Percentiles rank a stretch among this genome's conserved stretches.
These are phyloP conservation scores for Hypolimnas misippus DNA, from an alignment of 2,888 invertebrate genomes.

Conservation along the genomic window DNA sequence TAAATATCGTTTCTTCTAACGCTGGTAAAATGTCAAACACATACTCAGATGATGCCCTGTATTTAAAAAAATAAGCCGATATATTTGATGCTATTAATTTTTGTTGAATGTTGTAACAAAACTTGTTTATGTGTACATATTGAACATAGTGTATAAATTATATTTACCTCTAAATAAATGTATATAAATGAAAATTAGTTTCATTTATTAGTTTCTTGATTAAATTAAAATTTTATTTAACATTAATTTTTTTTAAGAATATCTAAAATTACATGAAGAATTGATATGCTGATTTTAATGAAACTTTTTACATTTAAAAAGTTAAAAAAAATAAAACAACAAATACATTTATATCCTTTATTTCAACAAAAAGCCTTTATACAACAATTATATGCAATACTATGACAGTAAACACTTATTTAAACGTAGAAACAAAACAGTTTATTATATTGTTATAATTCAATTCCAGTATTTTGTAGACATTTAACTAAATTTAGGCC, in stretches of 20 bases:
- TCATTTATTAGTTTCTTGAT: background rate
- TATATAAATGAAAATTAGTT: background rate
- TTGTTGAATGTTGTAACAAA: too few species aligned
- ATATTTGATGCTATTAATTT: too few species aligned
- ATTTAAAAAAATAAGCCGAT: too few species aligned
- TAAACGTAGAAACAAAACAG: background rate
- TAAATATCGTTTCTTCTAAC: too few species aligned
- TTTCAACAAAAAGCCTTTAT: constrained; percentile 8
- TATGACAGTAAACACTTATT: background rate
- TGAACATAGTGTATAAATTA: background rate
- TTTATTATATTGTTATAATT: background rate
- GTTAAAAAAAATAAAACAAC: background rate
- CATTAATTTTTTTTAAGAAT: too few species aligned
- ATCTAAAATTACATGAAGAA: too few species aligned
- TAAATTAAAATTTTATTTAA: too few species aligned
- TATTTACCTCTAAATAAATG: background rate
- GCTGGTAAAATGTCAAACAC: too few species aligned
- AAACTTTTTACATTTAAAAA: too few species aligned
- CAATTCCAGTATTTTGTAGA: constrained; percentile 16
- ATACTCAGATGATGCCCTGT: too few species aligned
- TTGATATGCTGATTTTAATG: too few species aligned
- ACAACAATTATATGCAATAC: background rate
- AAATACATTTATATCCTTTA: constrained; percentile 2
- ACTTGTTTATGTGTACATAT: background rate
- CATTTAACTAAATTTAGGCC: constrained; percentile 17